Evolutionary conservation across 2,113 vertebrate species (phyloP).

Genomic region (Diadophis punctatus): DNA sequence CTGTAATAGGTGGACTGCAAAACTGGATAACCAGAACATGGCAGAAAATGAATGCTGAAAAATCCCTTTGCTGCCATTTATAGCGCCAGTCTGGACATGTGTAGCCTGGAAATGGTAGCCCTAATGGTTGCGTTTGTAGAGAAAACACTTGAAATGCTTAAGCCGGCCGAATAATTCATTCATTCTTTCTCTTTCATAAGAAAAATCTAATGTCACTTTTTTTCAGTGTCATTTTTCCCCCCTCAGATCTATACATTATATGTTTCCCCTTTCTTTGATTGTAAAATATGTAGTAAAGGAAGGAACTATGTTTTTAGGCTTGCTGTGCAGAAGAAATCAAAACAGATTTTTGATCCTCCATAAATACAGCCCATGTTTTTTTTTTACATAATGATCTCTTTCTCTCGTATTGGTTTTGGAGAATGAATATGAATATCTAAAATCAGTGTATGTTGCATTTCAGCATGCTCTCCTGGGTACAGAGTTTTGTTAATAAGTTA

Average conservation of each 20-base stretch:
- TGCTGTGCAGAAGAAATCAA: constrained; percentile 56
- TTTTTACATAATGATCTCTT: constrained; percentile 51
- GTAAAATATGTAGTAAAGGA: constrained; percentile 57
- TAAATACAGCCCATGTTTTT: constrained; percentile 12
- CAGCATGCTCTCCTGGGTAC: constrained; percentile 39
- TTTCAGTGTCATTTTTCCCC: constrained; percentile 39
- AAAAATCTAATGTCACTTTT: constrained; percentile 42
- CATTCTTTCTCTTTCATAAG: constrained; percentile 48
- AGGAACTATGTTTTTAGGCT: constrained; percentile 43
- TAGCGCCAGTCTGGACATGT: background rate
- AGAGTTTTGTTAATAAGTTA: constrained; percentile 62
- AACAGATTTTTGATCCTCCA: constrained; percentile 53
- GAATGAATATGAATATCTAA: constrained; percentile 55
- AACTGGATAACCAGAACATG: background rate
- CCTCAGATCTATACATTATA: constrained; percentile 37
- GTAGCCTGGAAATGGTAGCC: background rate
- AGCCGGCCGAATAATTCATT: constrained; percentile 31
- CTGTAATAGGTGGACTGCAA: background rate
- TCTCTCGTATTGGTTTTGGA: constrained; percentile 60
- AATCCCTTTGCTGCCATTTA: background rate
- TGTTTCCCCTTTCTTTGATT: constrained; percentile 34
- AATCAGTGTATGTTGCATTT: constrained; percentile 47
- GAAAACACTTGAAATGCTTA: background rate
- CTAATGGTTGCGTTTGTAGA: background rate
- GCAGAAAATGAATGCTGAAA: background rate